Evolutionary conservation across 2,888 invertebrate species (phyloP).

Genomic region (Ypsolopha sequella): DNA sequence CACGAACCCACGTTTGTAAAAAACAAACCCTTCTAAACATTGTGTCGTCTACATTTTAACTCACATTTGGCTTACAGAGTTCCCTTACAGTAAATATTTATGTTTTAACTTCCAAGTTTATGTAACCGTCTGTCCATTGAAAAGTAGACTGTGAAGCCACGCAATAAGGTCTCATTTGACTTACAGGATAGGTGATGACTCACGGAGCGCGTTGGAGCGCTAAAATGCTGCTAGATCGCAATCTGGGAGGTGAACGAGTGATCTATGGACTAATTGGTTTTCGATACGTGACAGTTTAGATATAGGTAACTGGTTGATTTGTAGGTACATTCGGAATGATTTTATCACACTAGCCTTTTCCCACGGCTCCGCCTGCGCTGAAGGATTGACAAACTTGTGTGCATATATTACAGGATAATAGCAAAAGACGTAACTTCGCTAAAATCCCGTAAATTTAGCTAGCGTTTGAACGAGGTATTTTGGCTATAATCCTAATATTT

Average conservation of each 20-base stretch:
- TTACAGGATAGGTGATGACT: slow-evolving; percentile 19
- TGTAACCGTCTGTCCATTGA: no score
- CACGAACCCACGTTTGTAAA: no score
- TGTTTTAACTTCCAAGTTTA: slow-evolving; percentile 11
- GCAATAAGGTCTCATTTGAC: no score
- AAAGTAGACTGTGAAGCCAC: no score
- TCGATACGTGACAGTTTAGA: slow-evolving; percentile 4
- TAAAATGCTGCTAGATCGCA: slow-evolving; percentile 18
- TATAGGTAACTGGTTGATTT: neutral
- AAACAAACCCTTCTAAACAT: neutral
- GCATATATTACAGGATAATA: no score
- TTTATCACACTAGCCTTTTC: no score
- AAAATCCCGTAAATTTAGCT: no score
- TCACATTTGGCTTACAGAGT: slow-evolving; percentile 38
- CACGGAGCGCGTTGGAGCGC: slow-evolving; percentile 15
- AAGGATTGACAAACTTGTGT: no score
- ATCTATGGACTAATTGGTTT: slow-evolving; percentile 2
- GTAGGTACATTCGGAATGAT: neutral
- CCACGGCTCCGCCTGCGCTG: no score
- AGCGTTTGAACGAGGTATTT: no score
- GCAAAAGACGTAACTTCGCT: no score
- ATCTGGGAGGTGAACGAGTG: neutral
- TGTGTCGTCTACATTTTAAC: neutral
- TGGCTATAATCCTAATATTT: no score
- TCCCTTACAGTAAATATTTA: slow-evolving; percentile 43